A percentile compares a stretch with the other conserved stretches of the same genome.
Conservation (phyloP, 2,797 vertebrate species). For the Crocodylus rhombifer region DNA sequence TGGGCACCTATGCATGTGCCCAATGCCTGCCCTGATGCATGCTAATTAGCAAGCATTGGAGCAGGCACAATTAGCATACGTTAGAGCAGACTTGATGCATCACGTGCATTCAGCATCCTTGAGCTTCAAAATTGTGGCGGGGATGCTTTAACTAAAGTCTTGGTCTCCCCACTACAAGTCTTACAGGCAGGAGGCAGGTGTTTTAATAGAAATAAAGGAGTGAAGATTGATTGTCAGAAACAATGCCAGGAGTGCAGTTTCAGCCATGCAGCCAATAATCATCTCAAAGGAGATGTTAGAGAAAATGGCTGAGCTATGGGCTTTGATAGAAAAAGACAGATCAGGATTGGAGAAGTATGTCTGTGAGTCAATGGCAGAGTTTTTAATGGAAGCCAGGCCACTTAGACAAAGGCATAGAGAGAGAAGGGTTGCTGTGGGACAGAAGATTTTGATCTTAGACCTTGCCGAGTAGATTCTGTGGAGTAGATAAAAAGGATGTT, state of each 20-base stretch:
- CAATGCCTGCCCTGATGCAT: not conserved
- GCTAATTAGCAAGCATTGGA: not conserved
- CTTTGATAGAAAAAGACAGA: not conserved
- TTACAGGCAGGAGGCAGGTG: no score
- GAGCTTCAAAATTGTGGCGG: no score
- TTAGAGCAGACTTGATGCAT: no score
- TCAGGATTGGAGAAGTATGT: not conserved
- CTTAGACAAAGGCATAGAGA: not conserved
- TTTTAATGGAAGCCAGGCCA: not conserved
- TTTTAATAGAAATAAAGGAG: not conserved
- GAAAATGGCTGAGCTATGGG: not conserved
- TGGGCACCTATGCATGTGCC: no score
- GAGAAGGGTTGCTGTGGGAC: not conserved
- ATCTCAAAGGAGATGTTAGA: not conserved
- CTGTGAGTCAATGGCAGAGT: fast-evolving
- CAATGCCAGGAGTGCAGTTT: not conserved
- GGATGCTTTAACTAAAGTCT: no score
- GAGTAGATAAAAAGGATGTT: not conserved
- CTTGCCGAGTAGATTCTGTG: not conserved
- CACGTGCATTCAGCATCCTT: no score
- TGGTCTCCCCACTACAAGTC: no score
- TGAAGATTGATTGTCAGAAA: not conserved
- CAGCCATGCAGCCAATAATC: no score
- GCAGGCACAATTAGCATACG: no score
- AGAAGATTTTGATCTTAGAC: not conserved